Evolutionary conservation across 1,140 invertebrate genomes (phyloP).

Genomic region (Tenebrio molitor): DNA sequence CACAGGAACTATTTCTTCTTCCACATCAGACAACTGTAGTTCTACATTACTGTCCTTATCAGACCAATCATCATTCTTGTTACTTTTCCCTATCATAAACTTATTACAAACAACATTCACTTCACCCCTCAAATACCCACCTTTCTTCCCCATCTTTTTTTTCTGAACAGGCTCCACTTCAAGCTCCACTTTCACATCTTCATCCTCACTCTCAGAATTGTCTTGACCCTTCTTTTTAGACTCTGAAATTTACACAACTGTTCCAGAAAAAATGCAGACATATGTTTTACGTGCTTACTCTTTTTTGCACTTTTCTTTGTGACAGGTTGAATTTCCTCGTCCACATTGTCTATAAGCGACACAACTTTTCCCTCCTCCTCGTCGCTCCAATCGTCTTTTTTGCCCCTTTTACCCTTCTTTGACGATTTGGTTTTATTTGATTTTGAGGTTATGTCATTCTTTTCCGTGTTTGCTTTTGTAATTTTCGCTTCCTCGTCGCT

Average conservation of each 20-base stretch:
- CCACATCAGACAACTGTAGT: slow-evolving; percentile 66
- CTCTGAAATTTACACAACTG: slow-evolving; percentile 54
- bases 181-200: slow-evolving; percentile 57
- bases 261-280: not conserved
- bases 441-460: slow-evolving; percentile 70
- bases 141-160: slow-evolving; percentile 67
- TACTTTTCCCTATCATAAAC: slow-evolving; percentile 65
- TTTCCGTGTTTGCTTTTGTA: slow-evolving; percentile 58
- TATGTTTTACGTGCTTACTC: slow-evolving; percentile 63
- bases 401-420: slow-evolving; percentile 67
- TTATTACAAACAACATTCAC: no score
- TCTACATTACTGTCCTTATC: slow-evolving; percentile 68
- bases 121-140: no score
- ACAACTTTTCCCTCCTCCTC: slow-evolving; percentile 66
- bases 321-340: slow-evolving; percentile 68
- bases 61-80: slow-evolving; percentile 70
- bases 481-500: slow-evolving; percentile 67
- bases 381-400: slow-evolving; percentile 70
- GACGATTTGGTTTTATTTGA: slow-evolving; percentile 65
- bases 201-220: slow-evolving; percentile 65
- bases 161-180: slow-evolving; percentile 61
- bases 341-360: slow-evolving; percentile 61
- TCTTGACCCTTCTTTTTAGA: slow-evolving; percentile 64
- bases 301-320: slow-evolving; percentile 70
- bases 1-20: slow-evolving; percentile 62